Conservation (phyloP, 2,797 vertebrate species). For the Phyllotis vaccarum region DNA sequence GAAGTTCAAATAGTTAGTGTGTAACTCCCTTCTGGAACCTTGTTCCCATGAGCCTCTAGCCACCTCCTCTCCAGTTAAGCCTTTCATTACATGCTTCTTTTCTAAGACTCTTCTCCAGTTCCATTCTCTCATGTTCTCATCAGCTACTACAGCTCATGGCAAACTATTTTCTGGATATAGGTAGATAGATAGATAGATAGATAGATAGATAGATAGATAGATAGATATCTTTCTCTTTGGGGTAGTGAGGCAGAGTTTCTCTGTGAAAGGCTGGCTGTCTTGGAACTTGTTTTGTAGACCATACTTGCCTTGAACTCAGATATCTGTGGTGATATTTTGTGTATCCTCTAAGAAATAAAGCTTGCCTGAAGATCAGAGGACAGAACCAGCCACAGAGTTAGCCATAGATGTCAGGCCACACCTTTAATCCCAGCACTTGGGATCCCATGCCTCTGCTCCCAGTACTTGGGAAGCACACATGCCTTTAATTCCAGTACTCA, state of each 20-base stretch:
- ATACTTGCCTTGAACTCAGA: not conserved
- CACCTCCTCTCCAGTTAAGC: not conserved
- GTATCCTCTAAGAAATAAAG: too few relatives aligned
- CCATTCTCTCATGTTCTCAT: slow-evolving; percentile 1
- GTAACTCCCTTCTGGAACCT: slow-evolving; percentile 21
- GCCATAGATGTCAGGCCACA: too few relatives aligned
- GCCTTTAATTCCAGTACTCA: too few relatives aligned
- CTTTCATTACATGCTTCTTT: slow-evolving; percentile 24
- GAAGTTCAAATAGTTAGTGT: slow-evolving; percentile 40
- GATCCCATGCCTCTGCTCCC: too few relatives aligned
- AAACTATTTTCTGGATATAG: slow-evolving; percentile 8
- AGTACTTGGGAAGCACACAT: too few relatives aligned
- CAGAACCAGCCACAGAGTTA: too few relatives aligned
- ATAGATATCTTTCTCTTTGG: not conserved
- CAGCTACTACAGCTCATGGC: not conserved
- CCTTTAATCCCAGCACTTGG: too few relatives aligned
- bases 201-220: not conserved
- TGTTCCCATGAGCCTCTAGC: slow-evolving; percentile 22
- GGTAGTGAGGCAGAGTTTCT: not conserved
- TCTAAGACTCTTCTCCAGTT: not conserved
- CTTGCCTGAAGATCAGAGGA: too few relatives aligned
- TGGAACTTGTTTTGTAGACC: not conserved
- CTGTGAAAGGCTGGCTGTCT: not conserved
- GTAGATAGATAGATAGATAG: not conserved
- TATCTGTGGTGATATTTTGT: not conserved